A percentile compares a stretch with the other conserved stretches of the same genome.
Evolutionary conservation across 1,140 invertebrate genomes (phyloP).

Genomic region (Parapsyche elsis): DNA sequence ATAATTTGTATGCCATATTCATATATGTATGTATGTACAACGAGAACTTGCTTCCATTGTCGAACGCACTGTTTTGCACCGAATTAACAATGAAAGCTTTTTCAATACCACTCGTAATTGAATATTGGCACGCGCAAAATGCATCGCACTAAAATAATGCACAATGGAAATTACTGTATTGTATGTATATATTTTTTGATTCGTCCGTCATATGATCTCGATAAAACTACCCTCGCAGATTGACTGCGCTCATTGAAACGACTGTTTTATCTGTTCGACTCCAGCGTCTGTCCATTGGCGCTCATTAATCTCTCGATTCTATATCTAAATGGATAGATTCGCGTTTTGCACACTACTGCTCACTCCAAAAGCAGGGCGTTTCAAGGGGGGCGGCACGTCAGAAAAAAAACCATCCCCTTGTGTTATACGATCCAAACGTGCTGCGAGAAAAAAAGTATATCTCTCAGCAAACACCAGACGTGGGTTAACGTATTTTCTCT

Average conservation of each 20-base stretch:
- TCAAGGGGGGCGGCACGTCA: not conserved
- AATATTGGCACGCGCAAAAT: too few relatives aligned
- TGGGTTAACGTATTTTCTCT: conserved; percentile 45
- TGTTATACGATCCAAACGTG: conserved; percentile 26
- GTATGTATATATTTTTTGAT: too few relatives aligned
- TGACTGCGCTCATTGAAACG: conserved; percentile 24
- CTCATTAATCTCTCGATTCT: conserved; percentile 33
- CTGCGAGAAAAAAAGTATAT: conserved; percentile 1
- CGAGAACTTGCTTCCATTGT: too few relatives aligned
- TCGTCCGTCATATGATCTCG: not conserved
- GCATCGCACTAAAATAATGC: too few relatives aligned
- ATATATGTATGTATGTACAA: too few relatives aligned
- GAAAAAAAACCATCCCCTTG: not conserved
- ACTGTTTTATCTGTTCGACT: conserved; percentile 26
- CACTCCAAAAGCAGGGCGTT: not conserved
- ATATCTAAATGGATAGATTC: not conserved
- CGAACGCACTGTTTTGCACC: too few relatives aligned
- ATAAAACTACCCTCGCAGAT: not conserved
- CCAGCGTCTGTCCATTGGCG: conserved; percentile 34
- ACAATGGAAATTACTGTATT: too few relatives aligned
- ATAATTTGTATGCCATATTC: too few relatives aligned
- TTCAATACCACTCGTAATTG: too few relatives aligned
- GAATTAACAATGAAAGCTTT: too few relatives aligned
- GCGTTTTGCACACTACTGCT: conserved; percentile 2
- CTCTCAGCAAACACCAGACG: conserved; percentile 38